These are phyloP conservation scores for Prionailurus bengalensis DNA, from an alignment of 2,113 vertebrate species.

Conservation along the genomic window DNA sequence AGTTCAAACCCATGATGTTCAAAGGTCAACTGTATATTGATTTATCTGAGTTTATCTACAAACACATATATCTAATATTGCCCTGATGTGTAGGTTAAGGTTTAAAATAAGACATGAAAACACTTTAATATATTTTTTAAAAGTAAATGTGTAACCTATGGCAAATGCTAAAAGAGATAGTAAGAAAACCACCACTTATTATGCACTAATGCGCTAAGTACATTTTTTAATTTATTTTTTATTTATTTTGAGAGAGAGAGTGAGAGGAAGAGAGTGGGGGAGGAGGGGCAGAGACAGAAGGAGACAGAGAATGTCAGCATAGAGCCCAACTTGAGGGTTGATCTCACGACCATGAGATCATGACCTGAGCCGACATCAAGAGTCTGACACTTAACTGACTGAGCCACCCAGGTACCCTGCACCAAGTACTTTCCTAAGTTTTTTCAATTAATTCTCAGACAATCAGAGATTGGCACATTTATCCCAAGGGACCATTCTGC, in stretches of 20 bases:
- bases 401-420: background rate
- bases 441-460: background rate
- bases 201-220: background rate
- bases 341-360: too few relatives aligned
- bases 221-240: background rate
- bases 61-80: background rate
- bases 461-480: background rate
- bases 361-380: too few relatives aligned
- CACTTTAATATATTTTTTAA: background rate
- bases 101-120: slow-evolving; percentile 43
- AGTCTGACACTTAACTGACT: too few relatives aligned
- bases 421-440: background rate
- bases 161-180: background rate
- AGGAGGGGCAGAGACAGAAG: too few relatives aligned
- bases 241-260: too few relatives aligned
- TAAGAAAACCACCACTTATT: background rate
- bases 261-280: too few relatives aligned
- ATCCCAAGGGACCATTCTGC: background rate
- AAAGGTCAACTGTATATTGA: background rate
- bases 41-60: background rate
- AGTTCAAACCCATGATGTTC: background rate
- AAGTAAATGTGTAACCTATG: background rate
- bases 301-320: too few relatives aligned
- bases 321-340: too few relatives aligned
- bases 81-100: background rate